Base-by-base conservation (phyloP, 23 tunicate species). In the Oikopleura dioica region DNA sequence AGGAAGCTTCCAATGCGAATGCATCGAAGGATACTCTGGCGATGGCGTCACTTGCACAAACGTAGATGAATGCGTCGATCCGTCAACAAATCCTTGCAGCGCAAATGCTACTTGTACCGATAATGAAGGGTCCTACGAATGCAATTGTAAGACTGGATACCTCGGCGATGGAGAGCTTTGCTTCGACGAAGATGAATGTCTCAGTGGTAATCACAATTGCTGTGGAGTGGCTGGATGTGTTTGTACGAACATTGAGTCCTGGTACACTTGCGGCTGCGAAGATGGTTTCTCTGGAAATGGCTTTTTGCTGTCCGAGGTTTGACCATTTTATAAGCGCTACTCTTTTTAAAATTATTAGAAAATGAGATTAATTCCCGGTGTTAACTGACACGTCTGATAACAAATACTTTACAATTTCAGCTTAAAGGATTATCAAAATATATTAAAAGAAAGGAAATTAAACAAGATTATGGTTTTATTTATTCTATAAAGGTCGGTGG, bases 241-340 rank as follows among this genome's bases (percentile, higher is more conserved):
- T 44, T 44, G 55, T 16, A 44, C 55, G 16, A 44, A 44, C 16
- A 16, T 9, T 16, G 16, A 9, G 16, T 9, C 9, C 16, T 44
- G 55, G 55, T 63, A 63, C 33, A 63, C 72, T 16, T 63, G 72
- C 33, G 30, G 26, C 2, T 63, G 72, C 33, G 33, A 63, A 63
- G 33, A 63, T 31, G 72, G 72, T 12, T 63, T 63, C 26, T 63
- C 30, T 63, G 72, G 72, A 28, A 63, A 63, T 28, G 72, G 72
- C 4, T 63, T 16, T 63, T 16, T 44, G 16, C 55, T 44, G 9
- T 44, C 55, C n/a, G n/a, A n/a, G n/a, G n/a, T n/a, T n/a, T n/a
- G n/a, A n/a, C n/a, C n/a, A n/a, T n/a, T n/a, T n/a, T n/a, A n/a
- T n/a, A n/a, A n/a, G n/a, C n/a, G n/a, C n/a, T n/a, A n/a, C n/a